Conservation (phyloP, 1,140 invertebrate genomes). For the Lepidotrigona ventralis region DNA sequence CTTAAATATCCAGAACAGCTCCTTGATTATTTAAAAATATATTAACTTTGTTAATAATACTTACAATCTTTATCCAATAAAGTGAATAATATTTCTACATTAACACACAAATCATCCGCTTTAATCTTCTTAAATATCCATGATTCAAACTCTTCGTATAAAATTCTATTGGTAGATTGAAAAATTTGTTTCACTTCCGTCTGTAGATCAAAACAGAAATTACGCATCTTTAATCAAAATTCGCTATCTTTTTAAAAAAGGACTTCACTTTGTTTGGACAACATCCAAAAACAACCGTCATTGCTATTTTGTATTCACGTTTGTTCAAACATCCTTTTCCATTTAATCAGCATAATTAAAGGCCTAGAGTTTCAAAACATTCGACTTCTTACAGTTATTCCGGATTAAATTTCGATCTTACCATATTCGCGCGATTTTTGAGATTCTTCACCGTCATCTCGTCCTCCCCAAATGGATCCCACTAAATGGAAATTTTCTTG, state of each 20-base stretch:
- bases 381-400: background rate
- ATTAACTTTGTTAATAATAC: background rate
- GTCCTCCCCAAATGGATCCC: background rate
- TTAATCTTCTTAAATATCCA: constrained; percentile 23
- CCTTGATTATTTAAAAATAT: background rate
- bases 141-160: constrained; percentile 14
- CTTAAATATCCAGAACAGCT: background rate
- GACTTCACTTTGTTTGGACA: constrained; percentile 45
- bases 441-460: background rate
- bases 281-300: constrained; percentile 52
- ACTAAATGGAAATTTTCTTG: constrained; percentile 36
- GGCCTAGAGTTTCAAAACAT: constrained; percentile 17
- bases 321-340: constrained; percentile 30
- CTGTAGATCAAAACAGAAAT: constrained; percentile 18
- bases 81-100: constrained; percentile 26
- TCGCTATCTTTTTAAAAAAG: background rate
- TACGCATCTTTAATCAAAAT: background rate
- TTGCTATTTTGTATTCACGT: constrained; percentile 50
- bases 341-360: constrained; percentile 48
- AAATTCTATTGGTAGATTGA: constrained; percentile 17
- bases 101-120: background rate
- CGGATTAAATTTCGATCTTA: background rate
- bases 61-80: constrained; percentile 46
- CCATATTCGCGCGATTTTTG: constrained; percentile 11
- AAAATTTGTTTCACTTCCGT: constrained; percentile 40